Base-by-base conservation (phyloP, 2,888 invertebrate species). In the Germaria angustata region DNA sequence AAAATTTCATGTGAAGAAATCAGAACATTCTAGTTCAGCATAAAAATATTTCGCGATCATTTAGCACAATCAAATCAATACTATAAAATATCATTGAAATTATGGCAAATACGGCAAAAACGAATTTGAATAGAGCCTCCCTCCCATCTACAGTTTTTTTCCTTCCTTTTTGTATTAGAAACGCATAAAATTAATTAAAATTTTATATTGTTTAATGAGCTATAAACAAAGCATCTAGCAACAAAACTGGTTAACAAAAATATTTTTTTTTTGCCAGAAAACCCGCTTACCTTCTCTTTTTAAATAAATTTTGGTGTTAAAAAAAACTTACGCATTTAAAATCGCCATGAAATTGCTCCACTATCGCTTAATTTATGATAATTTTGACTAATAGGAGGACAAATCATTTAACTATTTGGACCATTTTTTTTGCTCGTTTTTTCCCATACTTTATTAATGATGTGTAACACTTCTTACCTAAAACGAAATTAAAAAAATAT, bases 331-430 rank as follows among this genome's bases (percentile, higher is more conserved):
- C 53, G 68, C 11, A 8, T 66, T 51, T 20, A 11, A 51, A 53
- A 49, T 41, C 8, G 24, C 44, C 66, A 51, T 34, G 49, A 61
- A 78, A 57, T 81, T 69, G 32, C 68, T 68, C 49, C 72, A 81
- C 81, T 81, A 68, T 81, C 63, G 77, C 49, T 81, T 59, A 59
- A 76, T 76, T 66, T 68, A 66, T 76, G 49, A 13, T 68, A 59
- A 76, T 68, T 68, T 41, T 36, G 28, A 39, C 59, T 39, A 28
- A 66, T 39, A 20, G 46, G 9, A 22, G 51, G 24, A 39, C 65
- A 49, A 2, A 4, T 20, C 11, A 22, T 24, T 72, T 36, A 17
- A 36, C 2, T 57, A 57, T 36, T 59, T 71, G 36, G 36, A 22
- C 3, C 20, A 59, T 22, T 59, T 39, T 59, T 36, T 20, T 55